These are phyloP conservation scores for Rhagium mordax DNA, from an alignment of 2,888 invertebrate genomes.

Conservation along the genomic window DNA sequence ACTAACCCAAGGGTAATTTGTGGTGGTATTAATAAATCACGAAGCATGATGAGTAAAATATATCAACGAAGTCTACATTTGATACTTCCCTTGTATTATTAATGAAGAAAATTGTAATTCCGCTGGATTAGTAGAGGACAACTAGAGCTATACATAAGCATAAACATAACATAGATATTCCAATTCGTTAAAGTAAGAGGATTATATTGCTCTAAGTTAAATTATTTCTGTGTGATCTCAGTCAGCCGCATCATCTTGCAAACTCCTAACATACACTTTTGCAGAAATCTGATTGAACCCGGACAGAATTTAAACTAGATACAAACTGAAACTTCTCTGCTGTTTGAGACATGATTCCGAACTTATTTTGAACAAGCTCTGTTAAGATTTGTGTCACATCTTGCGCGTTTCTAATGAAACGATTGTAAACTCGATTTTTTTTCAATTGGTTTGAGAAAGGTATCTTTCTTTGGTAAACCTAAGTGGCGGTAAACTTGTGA, in stretches of 20 bases:
- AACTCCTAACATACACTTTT: slow-evolving; percentile 5
- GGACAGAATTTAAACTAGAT: slow-evolving; percentile 12
- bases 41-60: background rate
- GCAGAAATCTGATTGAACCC: background rate
- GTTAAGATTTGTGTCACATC: slow-evolving; percentile 8
- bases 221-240: background rate
- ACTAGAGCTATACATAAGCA: background rate
- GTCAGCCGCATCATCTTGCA: slow-evolving; percentile 7
- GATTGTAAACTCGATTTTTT: slow-evolving; percentile 16
- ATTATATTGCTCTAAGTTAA: background rate
- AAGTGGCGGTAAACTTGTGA: background rate
- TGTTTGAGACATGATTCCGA: background rate
- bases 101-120: background rate
- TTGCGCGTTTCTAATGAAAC: slow-evolving; percentile 6
- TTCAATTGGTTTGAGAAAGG: background rate
- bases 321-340: slow-evolving; percentile 9
- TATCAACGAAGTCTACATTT: background rate
- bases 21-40: background rate
- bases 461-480: background rate
- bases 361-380: background rate
- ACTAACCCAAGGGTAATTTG: too few species aligned
- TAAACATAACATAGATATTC: slow-evolving; percentile 6
- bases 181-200: slow-evolving; percentile 8
- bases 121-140: background rate
- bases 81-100: background rate